phyloP scores from a whole-genome alignment of 2,888 invertebrate species.

The Sesamia inferens region DNA sequence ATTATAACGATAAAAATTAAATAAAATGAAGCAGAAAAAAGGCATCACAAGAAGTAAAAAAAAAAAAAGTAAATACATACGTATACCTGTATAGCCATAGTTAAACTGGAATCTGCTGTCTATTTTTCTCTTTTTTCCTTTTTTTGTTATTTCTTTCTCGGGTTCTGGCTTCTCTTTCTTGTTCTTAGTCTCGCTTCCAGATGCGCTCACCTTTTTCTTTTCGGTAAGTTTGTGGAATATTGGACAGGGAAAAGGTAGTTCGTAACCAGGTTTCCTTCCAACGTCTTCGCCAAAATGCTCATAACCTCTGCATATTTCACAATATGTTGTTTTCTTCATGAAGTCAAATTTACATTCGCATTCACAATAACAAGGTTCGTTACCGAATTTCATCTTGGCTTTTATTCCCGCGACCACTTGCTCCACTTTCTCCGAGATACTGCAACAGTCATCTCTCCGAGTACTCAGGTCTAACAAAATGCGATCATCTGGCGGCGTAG shows the following conservation, averaged over 20 bases:
- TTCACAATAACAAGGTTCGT: slow-evolving; percentile 81
- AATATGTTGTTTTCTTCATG: slow-evolving; percentile 82
- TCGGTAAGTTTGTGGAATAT: slow-evolving; percentile 81
- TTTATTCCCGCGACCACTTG: slow-evolving; percentile 73
- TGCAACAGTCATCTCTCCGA: slow-evolving; percentile 71
- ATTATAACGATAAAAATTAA: slow-evolving; percentile 1
- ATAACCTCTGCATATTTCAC: slow-evolving; percentile 82
- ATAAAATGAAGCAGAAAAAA: not conserved
- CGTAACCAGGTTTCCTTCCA: slow-evolving; percentile 58
- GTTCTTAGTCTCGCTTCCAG: slow-evolving; percentile 76
- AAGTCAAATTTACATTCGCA: slow-evolving; percentile 84
- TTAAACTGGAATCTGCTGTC: slow-evolving; percentile 85
- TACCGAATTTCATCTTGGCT: slow-evolving; percentile 73
- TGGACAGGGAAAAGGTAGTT: slow-evolving; percentile 82
- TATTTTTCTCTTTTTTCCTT: slow-evolving; percentile 75
- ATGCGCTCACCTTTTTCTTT: slow-evolving; percentile 74
- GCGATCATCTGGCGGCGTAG: slow-evolving; percentile 71
- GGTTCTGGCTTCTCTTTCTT: slow-evolving; percentile 5
- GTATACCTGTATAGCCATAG: slow-evolving; percentile 87
- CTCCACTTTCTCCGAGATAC: slow-evolving; percentile 71
- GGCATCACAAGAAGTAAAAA: not conserved
- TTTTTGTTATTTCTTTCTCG: slow-evolving; percentile 71
- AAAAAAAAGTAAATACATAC: slow-evolving; percentile 75
- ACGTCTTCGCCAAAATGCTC: slow-evolving; percentile 80
- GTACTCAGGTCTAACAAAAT: slow-evolving; percentile 73